Evolutionary conservation across 2,113 vertebrate species (phyloP).

Genomic region (Siniperca knerii): DNA sequence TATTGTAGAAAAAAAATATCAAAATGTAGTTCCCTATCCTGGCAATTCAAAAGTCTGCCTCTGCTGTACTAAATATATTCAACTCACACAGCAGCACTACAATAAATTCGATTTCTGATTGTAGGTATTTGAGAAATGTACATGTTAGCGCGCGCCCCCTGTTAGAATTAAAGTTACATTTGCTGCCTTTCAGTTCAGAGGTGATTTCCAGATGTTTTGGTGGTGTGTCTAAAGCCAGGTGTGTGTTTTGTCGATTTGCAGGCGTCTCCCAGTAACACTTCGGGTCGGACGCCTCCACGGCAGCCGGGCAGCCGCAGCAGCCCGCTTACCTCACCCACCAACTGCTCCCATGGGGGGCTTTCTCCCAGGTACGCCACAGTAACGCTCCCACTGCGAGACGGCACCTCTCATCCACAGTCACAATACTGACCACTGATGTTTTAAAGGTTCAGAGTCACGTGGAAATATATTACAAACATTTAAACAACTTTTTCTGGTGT

Average conservation of each 20-base stretch:
- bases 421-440: not conserved
- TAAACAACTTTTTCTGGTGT: not conserved
- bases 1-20: too few species aligned
- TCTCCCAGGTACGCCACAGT: slow-evolving; percentile 73
- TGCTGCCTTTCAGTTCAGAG: too few species aligned
- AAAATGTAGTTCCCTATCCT: too few species aligned
- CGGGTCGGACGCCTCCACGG: slow-evolving; percentile 87
- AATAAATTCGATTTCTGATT: too few species aligned
- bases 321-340: slow-evolving; percentile 93
- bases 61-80: too few species aligned
- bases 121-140: too few species aligned
- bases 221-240: not conserved
- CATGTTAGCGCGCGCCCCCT: too few species aligned
- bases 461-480: not conserved
- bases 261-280: slow-evolving; percentile 88
- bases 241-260: slow-evolving; percentile 54
- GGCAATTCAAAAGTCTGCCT: too few species aligned
- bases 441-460: too few species aligned
- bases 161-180: too few species aligned
- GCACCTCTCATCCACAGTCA: not conserved
- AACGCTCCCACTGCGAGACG: not conserved
- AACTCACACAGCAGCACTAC: too few species aligned
- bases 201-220: not conserved
- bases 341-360: slow-evolving; percentile 84
- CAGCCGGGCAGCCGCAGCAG: slow-evolving; percentile 91